A percentile compares a stretch with the other conserved stretches of the same genome.
phyloP scores from a whole-genome alignment of 2,113 vertebrate species.

The Hiodon tergisus region DNA sequence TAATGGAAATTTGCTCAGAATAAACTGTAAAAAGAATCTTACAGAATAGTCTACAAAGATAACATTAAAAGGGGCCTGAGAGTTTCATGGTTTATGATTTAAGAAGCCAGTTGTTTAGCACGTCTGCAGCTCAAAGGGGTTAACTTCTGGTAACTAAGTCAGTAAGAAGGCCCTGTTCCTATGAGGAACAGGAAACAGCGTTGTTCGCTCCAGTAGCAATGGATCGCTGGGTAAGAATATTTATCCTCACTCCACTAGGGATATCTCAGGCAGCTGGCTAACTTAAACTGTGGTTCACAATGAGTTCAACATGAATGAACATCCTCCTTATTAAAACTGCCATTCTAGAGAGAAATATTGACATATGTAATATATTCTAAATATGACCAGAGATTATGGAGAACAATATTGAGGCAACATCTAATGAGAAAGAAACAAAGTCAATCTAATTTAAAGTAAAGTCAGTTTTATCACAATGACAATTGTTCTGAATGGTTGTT shows the following conservation, averaged over 20 bases:
- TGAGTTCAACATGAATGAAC: background rate
- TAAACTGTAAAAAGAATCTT: no score
- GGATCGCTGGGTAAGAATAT: constrained; percentile 36
- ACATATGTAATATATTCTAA: no score
- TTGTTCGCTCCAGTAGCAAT: background rate
- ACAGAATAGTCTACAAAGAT: no score
- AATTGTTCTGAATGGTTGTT: no score
- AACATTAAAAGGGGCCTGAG: constrained; percentile 7
- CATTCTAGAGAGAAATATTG: no score
- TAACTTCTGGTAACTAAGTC: constrained; percentile 37
- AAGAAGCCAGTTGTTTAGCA: constrained; percentile 18
- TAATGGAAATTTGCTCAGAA: no score
- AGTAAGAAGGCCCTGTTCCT: constrained; percentile 40
- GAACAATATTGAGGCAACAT: no score
- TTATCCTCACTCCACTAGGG: constrained; percentile 36
- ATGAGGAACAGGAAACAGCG: constrained; percentile 38
- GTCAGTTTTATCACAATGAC: no score
- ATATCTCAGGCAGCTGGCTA: constrained; percentile 38
- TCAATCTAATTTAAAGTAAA: no score
- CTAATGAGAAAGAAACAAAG: no score
- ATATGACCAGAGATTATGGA: no score
- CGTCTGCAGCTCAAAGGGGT: constrained; percentile 24
- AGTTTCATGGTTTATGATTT: constrained; percentile 10
- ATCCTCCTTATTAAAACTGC: background rate
- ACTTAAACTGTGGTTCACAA: constrained; percentile 11